A percentile compares a stretch with the other conserved stretches of the same genome.
Evolutionary conservation across 2,888 invertebrate species (phyloP).

Genomic region (Noctua comes): DNA sequence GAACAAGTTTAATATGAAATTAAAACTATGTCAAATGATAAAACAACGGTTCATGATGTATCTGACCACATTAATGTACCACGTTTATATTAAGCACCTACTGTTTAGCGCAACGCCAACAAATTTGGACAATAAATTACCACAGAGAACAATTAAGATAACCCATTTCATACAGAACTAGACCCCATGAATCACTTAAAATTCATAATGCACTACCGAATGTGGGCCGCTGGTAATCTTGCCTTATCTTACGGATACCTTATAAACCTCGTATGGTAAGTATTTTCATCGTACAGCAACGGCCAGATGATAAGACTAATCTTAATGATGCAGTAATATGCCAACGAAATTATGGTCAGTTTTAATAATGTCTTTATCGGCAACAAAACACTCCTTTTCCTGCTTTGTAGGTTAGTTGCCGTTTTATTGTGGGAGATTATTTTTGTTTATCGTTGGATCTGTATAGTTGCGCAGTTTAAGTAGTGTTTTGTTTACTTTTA

Average conservation of each 20-base stretch:
- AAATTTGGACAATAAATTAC: slow-evolving; percentile 72
- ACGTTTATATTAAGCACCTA: slow-evolving; percentile 63
- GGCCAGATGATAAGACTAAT: slow-evolving; percentile 81
- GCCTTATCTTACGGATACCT: slow-evolving; percentile 79
- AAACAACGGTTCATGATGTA: slow-evolving; percentile 65
- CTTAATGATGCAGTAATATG: slow-evolving; percentile 82
- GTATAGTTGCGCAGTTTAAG: slow-evolving; percentile 43
- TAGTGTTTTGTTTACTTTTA: slow-evolving; percentile 53
- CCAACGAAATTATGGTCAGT: slow-evolving; percentile 75
- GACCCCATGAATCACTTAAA: slow-evolving; percentile 77
- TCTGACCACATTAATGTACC: slow-evolving; percentile 66
- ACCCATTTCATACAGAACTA: slow-evolving; percentile 77
- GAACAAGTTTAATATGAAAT: slow-evolving; percentile 49
- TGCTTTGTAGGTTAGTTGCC: slow-evolving; percentile 74
- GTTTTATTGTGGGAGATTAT: slow-evolving; percentile 76
- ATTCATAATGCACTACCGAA: slow-evolving; percentile 83
- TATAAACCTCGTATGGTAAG: slow-evolving; percentile 77
- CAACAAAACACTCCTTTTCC: slow-evolving; percentile 78
- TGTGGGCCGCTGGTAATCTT: slow-evolving; percentile 80
- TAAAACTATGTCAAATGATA: slow-evolving; percentile 59
- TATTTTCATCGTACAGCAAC: slow-evolving; percentile 79
- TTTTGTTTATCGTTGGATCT: slow-evolving; percentile 76
- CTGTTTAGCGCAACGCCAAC: slow-evolving; percentile 65
- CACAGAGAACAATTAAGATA: slow-evolving; percentile 81
- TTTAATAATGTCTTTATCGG: slow-evolving; percentile 82